phyloP scores from a whole-genome alignment of 2,113 vertebrate genomes.

The Glareola pratincola region DNA sequence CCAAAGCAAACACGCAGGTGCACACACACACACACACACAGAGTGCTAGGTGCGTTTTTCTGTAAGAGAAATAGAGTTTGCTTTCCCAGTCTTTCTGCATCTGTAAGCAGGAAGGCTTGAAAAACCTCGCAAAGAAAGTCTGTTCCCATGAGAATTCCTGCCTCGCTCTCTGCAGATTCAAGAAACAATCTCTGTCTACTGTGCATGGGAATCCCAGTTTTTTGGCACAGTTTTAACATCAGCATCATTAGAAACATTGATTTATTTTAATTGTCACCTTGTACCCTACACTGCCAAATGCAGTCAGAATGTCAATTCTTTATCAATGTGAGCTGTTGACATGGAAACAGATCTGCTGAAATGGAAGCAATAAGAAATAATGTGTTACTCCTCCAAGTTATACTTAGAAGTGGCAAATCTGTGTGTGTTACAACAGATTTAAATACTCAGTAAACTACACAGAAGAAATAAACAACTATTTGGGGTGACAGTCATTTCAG shows the following conservation, averaged over 20 bases:
- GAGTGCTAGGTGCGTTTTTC: background rate
- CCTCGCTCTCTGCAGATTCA: background rate
- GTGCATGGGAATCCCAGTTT: constrained; percentile 33
- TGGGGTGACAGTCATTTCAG: constrained; percentile 59
- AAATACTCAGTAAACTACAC: constrained; percentile 56
- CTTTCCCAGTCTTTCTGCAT: constrained; percentile 44
- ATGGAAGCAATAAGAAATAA: constrained; percentile 52
- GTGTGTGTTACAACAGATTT: constrained; percentile 59
- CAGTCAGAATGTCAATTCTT: constrained; percentile 71
- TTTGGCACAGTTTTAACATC: constrained; percentile 41
- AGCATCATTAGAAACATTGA: constrained; percentile 48
- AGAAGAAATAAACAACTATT: constrained; percentile 69
- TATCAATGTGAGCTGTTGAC: constrained; percentile 71
- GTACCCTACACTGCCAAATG: constrained; percentile 48
- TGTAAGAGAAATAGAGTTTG: background rate
- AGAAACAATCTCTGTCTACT: constrained; percentile 25
- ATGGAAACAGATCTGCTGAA: constrained; percentile 71
- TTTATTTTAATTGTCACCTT: constrained; percentile 69
- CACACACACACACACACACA: background rate
- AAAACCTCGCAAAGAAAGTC: constrained; percentile 49
- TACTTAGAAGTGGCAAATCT: constrained; percentile 66
- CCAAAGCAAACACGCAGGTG: constrained; percentile 9
- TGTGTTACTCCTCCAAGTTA: constrained; percentile 56
- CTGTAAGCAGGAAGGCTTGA: constrained; percentile 44
- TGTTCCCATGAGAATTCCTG: constrained; percentile 41